A percentile compares a stretch with the other conserved stretches of the same genome.
phyloP scores from a whole-genome alignment of 2,797 vertebrate genomes.

The Hipposideros larvatus region DNA sequence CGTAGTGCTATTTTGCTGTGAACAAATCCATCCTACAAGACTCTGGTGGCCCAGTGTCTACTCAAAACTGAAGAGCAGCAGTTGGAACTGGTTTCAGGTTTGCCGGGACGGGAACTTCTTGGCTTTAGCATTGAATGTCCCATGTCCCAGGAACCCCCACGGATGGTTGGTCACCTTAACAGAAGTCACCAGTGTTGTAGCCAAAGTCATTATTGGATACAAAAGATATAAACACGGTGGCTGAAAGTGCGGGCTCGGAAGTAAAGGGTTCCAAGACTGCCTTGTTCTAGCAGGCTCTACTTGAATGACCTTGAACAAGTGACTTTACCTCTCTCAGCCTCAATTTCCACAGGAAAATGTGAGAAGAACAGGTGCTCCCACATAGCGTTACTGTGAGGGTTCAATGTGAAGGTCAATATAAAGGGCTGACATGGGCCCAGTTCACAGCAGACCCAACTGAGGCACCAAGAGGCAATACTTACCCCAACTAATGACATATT shows the following conservation, averaged over 20 bases:
- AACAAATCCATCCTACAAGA: neutral
- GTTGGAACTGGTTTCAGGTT: accelerated
- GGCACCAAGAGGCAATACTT: neutral
- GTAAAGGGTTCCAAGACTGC: neutral
- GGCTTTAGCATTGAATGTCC: neutral
- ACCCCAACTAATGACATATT: neutral
- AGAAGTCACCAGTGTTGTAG: neutral
- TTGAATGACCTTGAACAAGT: neutral
- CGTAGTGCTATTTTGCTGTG: neutral
- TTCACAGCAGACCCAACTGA: neutral
- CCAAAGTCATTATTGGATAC: neutral
- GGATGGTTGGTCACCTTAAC: neutral
- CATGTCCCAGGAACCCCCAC: too few relatives aligned
- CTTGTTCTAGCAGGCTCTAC: neutral
- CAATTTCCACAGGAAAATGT: neutral
- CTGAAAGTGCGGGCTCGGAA: accelerated
- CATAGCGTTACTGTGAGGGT: neutral
- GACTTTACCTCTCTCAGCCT: neutral
- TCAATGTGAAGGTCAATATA: neutral
- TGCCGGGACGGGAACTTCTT: accelerated
- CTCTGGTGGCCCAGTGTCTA: neutral
- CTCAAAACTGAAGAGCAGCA: neutral
- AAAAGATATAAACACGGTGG: neutral
- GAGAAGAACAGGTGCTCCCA: neutral
- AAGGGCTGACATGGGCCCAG: neutral